Base-by-base conservation (phyloP, 1,140 invertebrate genomes). In the Daktulosphaira vitifoliae region DNA sequence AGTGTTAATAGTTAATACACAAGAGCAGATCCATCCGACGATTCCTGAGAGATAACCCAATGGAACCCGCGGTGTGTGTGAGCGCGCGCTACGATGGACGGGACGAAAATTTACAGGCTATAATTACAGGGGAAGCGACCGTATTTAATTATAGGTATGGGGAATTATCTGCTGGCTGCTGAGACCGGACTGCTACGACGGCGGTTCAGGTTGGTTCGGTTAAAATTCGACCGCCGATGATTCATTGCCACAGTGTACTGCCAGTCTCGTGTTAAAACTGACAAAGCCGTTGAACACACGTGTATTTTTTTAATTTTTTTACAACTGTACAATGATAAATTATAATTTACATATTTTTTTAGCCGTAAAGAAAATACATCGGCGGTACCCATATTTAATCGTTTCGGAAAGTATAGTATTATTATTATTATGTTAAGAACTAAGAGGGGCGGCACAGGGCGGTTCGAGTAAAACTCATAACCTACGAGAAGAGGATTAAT, bases 61-160 rank as follows among this genome's bases (percentile, higher is more conserved):
- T 4, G 8, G 52, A 3, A 16, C 26, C 11, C 9, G 11, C 5
- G 3, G 16, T 46, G 39, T 29, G n/a, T 29, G 15, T 5, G 1
- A 15, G 22, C 22, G 38, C 9, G 9, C 42, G 38, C 39, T 62
- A 23, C 56, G 56, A 62, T 22, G 56, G 56, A 62, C 56, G 56
- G 56, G 56, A 62, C 25, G 56, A 46, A 62, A 62, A 62, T 62
- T 62, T 62, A 62, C 56, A 46, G 56, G 56, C 56, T 62, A 62
- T 62, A 62, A 62, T 62, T 62, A 62, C 56, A 62, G 56, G 56
- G 56, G 39, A 62, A 62, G 56, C 56, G 56, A 62, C 56, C 56
- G 56, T 62, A 62, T 62, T 62, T 62, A 62, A 62, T 62, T 62
- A 62, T 62, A 62, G 56, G 56, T 39, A 46, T 46, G 56, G 56